A percentile compares a stretch with the other conserved stretches of the same genome.
These are phyloP conservation scores for Drosophila subpulchrella DNA, from an alignment of 1,140 invertebrate genomes.

Conservation along the genomic window DNA sequence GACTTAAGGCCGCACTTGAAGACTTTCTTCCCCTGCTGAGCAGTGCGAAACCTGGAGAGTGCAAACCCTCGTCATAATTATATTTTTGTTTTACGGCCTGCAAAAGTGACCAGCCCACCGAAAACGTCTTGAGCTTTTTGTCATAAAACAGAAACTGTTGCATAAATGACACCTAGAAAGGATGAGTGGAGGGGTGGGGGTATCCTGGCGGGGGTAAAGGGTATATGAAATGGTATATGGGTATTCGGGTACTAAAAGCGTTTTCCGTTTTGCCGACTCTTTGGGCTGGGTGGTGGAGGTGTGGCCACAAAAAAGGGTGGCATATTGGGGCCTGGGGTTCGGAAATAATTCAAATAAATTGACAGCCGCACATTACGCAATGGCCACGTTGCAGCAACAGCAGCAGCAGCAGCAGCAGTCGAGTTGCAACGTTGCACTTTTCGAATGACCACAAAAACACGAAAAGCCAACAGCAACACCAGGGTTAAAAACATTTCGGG, in stretches of 20 bases:
- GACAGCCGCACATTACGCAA: constrained; percentile 80
- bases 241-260: constrained; percentile 55
- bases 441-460: constrained; percentile 66
- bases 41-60: constrained; percentile 6
- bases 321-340: constrained; percentile 36
- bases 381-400: constrained; percentile 48
- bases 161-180: constrained; percentile 77
- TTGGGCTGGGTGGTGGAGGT: not conserved
- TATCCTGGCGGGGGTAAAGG: constrained; percentile 1
- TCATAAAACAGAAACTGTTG: constrained; percentile 79
- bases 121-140: constrained; percentile 48
- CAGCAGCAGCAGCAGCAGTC: not conserved
- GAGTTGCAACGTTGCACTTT: constrained; percentile 74
- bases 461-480: constrained; percentile 21
- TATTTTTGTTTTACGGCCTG: constrained; percentile 79
- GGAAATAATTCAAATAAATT: constrained; percentile 82
- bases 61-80: constrained; percentile 72
- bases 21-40: constrained; percentile 8
- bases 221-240: not conserved
- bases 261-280: constrained; percentile 55
- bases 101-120: constrained; percentile 77
- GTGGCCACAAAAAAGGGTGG: constrained; percentile 7
- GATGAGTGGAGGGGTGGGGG: constrained; percentile 3
- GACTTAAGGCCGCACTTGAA: constrained; percentile 65
- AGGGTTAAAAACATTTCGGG: not conserved